Evolutionary conservation across 1,140 invertebrate genomes (phyloP).

Genomic region (Anoplolepis gracilipes): DNA sequence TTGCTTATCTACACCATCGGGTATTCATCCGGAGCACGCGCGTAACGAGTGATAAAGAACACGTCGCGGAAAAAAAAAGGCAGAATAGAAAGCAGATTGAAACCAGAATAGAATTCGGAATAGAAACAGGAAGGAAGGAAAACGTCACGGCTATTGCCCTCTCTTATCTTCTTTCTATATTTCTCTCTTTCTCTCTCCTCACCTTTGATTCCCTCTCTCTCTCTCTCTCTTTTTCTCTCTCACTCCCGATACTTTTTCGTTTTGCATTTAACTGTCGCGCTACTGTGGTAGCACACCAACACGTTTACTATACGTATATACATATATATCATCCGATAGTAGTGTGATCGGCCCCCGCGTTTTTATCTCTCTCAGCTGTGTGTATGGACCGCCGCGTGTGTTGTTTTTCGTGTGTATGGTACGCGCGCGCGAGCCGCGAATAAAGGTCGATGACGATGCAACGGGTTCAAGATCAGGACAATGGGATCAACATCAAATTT

Average conservation of each 20-base stretch:
- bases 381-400: background rate
- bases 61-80: slow-evolving; percentile 3
- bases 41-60: slow-evolving; percentile 10
- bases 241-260: background rate
- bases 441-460: slow-evolving; percentile 76
- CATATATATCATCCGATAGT: background rate
- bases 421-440: slow-evolving; percentile 37
- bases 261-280: slow-evolving; percentile 28
- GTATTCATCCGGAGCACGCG: slow-evolving; percentile 11
- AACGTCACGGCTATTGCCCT: background rate
- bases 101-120: slow-evolving; percentile 2
- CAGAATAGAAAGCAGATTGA: too few relatives aligned
- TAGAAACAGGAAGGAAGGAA: slow-evolving; percentile 40
- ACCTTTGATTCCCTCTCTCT: slow-evolving; percentile 11
- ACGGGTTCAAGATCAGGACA: slow-evolving; percentile 82
- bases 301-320: background rate
- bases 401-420: slow-evolving; percentile 11
- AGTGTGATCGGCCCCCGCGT: slow-evolving; percentile 7
- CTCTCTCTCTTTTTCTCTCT: too few relatives aligned
- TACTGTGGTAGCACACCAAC: background rate
- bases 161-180: slow-evolving; percentile 4
- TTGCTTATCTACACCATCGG: slow-evolving; percentile 50
- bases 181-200: too few relatives aligned
- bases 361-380: slow-evolving; percentile 29
- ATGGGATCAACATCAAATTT: slow-evolving; percentile 83